A percentile compares a stretch with the other conserved stretches of the same genome.
Conservation (phyloP, 92 coral and sea anemone genomes). For the Galaxea fascicularis region DNA sequence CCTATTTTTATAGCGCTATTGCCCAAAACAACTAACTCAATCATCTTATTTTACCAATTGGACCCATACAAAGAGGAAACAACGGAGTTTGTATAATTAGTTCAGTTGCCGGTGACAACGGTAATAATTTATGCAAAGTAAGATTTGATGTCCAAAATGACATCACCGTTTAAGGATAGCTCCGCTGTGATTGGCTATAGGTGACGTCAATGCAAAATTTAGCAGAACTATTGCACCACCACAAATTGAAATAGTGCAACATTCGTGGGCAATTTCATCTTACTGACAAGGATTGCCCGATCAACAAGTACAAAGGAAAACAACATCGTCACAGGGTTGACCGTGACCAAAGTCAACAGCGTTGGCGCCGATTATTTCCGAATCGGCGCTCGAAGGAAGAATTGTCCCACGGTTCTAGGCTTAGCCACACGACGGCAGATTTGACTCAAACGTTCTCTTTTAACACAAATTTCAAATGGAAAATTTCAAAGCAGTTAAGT, state of each 20-base stretch:
- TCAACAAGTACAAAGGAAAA: background rate
- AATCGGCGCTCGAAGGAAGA: slow-evolving; percentile 60
- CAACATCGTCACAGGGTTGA: background rate
- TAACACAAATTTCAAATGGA: slow-evolving; percentile 28
- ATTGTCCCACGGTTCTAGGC: slow-evolving; percentile 6
- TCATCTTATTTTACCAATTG: too few species aligned
- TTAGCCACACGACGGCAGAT: slow-evolving; percentile 79
- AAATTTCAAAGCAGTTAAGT: background rate
- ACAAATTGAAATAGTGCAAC: slow-evolving; percentile 75
- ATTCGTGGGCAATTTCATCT: slow-evolving; percentile 3
- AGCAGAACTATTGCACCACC: slow-evolving; percentile 88
- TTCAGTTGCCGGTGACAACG: slow-evolving; percentile 31
- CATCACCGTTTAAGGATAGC: slow-evolving; percentile 29
- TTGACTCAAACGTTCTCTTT: slow-evolving; percentile 42
- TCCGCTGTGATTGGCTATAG: slow-evolving; percentile 58
- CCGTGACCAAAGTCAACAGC: slow-evolving; percentile 33
- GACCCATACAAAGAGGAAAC: slow-evolving; percentile 4
- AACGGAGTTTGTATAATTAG: background rate
- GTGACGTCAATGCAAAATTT: slow-evolving; percentile 58
- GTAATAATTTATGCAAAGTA: background rate
- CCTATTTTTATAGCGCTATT: too few species aligned
- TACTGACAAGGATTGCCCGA: background rate
- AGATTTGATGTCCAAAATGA: slow-evolving; percentile 37
- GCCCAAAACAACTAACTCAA: too few species aligned
- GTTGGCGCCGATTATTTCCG: slow-evolving; percentile 67